Base-by-base conservation (phyloP, 2,797 vertebrate genomes). In the Channallabes apus region DNA sequence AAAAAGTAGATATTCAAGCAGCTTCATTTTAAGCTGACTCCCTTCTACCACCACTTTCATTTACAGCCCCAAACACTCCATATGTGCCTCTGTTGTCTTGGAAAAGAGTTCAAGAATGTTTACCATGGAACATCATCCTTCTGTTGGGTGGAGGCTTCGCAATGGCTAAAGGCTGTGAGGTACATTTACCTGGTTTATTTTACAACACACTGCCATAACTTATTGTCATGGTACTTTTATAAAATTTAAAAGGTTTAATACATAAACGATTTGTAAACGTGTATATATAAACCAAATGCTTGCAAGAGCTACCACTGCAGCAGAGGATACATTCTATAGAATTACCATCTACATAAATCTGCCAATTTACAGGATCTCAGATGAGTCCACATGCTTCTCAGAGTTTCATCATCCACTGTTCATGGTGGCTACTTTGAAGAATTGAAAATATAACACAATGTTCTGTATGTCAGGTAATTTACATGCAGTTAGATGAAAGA, bases 131-230 rank as follows among this genome's bases (percentile, higher is more conserved):
- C 86, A 97, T 99, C 89, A 96, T 99, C 85, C 92, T 99, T 84
- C 92, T 99, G 85, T 95, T 99, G 0, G 98, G 98, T 88, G 98
- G 98, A 0, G 98, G 98, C 83, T 99, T 99, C 1, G 97, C 98
- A 71, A 98, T 99, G 97, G 98, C 98, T 46, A 98, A 98, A 91
- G 98, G 95, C 80, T 99, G 97, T 61, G 98, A 99, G 97, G 98
- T 99, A 94, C 87, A 77, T 3, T 75, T 54, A 81, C 32, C 20
- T 62, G 24, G 18, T n/a, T 14, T 41, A 11, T 15, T 61, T 22
- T 62, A 27, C 32, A 71, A 51, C 20, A 38, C 22, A 77, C 17
- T 8, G 7, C 12, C 54, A 59, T 27, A 35, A 32, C 17, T 58
- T 2, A 56, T 9, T 29, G 1, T 59, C 12, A 3, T n/a, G 6